Percentiles rank a stretch among this genome's conserved stretches.
Evolutionary conservation across 2,113 vertebrate genomes (phyloP).

Genomic region (Astatoreochromis straeleni): DNA sequence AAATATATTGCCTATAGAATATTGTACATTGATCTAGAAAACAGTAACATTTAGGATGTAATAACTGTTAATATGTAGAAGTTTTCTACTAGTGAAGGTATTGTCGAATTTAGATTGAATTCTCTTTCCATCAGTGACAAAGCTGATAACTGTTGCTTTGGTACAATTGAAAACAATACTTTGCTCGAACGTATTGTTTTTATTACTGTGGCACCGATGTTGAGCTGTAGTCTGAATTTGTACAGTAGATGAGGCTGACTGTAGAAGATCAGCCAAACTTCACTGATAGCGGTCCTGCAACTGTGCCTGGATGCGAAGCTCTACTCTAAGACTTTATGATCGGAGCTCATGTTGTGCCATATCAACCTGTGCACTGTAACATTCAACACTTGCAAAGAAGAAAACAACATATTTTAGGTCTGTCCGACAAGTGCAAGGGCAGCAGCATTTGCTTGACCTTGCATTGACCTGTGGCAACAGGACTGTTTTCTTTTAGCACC

Average conservation of each 20-base stretch:
- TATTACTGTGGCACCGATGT: slow-evolving; percentile 22
- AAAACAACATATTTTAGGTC: slow-evolving; percentile 28
- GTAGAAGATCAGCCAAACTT: slow-evolving; percentile 28
- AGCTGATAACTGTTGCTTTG: slow-evolving; percentile 49
- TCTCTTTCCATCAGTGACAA: slow-evolving; percentile 39
- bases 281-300: slow-evolving; percentile 43
- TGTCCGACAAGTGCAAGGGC: neutral
- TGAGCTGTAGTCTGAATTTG: slow-evolving; percentile 29
- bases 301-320: slow-evolving; percentile 47
- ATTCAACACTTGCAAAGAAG: slow-evolving; percentile 10
- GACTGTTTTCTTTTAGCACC: slow-evolving; percentile 61
- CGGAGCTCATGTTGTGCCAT: slow-evolving; percentile 39
- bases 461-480: slow-evolving; percentile 45
- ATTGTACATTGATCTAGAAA: slow-evolving; percentile 63
- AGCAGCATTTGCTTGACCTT: slow-evolving; percentile 23
- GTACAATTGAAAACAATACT: slow-evolving; percentile 32
- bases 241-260: slow-evolving; percentile 1
- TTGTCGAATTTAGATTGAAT: slow-evolving; percentile 48
- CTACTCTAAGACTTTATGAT: slow-evolving; percentile 19
- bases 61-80: slow-evolving; percentile 60
- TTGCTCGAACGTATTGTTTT: slow-evolving; percentile 20
- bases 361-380: slow-evolving; percentile 58
- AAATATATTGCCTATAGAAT: slow-evolving; percentile 64
- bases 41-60: slow-evolving; percentile 59
- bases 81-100: slow-evolving; percentile 55